Evolutionary conservation across 2,113 vertebrate species (phyloP).

Genomic region (Petrocephalus microphthalmus): DNA sequence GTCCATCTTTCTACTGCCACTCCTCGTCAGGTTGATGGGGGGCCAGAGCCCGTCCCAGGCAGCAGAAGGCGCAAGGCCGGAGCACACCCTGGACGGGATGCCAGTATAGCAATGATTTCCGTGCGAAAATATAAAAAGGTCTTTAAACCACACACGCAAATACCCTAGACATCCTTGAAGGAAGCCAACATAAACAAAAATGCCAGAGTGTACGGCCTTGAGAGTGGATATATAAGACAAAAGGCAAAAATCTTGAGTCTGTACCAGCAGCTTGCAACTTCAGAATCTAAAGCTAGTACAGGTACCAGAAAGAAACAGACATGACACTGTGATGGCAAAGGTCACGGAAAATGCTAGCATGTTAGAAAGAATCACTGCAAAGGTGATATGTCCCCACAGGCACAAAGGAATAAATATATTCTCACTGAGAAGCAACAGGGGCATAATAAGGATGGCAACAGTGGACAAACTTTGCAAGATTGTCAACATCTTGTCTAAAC

Average conservation of each 20-base stretch:
- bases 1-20: background rate
- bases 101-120: background rate
- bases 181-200: background rate
- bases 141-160: background rate
- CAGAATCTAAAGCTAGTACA: background rate
- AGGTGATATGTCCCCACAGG: background rate
- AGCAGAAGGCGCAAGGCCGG: background rate
- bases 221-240: background rate
- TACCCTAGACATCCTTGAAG: background rate
- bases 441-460: background rate
- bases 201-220: background rate
- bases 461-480: slow-evolving; percentile 11
- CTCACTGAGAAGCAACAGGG: background rate
- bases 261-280: background rate
- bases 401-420: background rate
- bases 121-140: background rate
- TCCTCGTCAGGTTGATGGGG: background rate
- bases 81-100: background rate
- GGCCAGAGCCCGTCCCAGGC: background rate
- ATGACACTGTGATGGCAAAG: background rate
- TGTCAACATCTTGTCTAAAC: slow-evolving; percentile 1
- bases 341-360: background rate
- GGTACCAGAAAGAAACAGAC: background rate
- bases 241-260: background rate
- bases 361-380: background rate